Base-by-base conservation (phyloP, 2,888 invertebrate genomes). In the Cephus nigrinus region DNA sequence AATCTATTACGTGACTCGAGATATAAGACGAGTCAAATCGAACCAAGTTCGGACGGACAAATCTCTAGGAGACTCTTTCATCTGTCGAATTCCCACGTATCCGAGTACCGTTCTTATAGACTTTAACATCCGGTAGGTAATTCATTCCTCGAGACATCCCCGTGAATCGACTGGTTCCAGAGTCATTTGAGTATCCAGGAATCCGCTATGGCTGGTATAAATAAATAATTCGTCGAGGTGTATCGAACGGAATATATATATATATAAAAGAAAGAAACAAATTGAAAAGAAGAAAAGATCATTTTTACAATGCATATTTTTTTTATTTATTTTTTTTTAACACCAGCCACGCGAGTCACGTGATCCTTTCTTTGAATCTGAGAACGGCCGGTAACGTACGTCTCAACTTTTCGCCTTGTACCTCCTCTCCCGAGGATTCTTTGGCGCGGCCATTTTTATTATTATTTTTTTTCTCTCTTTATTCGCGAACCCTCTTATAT, bases 211-310 rank as follows among this genome's bases (percentile, higher is more conserved):
- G 1, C 15, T 55, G 9, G 9, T 9, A 55, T 23, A 55, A 23
- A 55, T 55, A 55, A 55, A 55, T 55, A 9, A 55, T 23, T 23
- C 9, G 23, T 9, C 9, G 23, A 23, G 55, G 9, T 23, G 23
- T 55, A 73, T 77, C 73, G 73, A 73, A 69, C 73, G 72, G 73
- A 74, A 74, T 40, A 69, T 35, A 73, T 35, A 35, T 31, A 31
- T 31, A 31, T 31, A 31, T 31, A 31, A 35, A 73, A 76, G 74
- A 33, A 40, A 71, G 40, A 34, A 76, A 31, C 30, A 30, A 40
- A 35, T 71, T 40, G 32, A 9, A 73, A 40, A 40, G 68, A 76
- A n/a, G 34, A 69, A 32, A 68, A 32, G 32, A 11, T 23, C 2
- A 9, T 55, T 23, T 55, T 9, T 15, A 36, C 12, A 12, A 23